Evolutionary conservation across 2,797 vertebrate genomes (phyloP).

Genomic region (Bradypodion ventrale): DNA sequence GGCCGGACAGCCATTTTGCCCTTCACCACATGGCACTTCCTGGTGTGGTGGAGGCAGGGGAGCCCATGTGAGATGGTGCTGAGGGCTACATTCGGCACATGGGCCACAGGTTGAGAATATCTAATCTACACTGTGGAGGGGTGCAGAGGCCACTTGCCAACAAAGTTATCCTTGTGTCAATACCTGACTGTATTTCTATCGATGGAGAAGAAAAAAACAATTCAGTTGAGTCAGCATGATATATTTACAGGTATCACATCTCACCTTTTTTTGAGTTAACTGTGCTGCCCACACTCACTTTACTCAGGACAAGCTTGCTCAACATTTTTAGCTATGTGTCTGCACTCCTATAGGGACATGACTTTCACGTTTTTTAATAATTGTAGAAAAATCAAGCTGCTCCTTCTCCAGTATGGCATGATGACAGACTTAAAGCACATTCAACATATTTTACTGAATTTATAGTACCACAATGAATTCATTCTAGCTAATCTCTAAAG

Average conservation of each 20-base stretch:
- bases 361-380: not conserved
- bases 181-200: not conserved
- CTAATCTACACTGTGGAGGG: no score
- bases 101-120: no score
- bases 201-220: not conserved
- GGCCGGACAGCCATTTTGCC: no score
- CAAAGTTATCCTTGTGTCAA: no score
- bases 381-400: not conserved
- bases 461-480: not conserved
- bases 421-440: not conserved
- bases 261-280: not conserved
- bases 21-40: no score
- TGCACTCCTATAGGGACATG: not conserved
- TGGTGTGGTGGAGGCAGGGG: no score
- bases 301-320: not conserved
- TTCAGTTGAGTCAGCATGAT: not conserved
- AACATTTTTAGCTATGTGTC: not conserved
- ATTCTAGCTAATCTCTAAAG: no score
- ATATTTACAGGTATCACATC: not conserved
- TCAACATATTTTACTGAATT: not conserved
- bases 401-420: not conserved
- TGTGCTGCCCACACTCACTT: not conserved
- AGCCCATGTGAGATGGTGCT: no score
- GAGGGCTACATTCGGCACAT: no score
- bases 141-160: no score